Evolutionary conservation across 2,113 vertebrate genomes (phyloP).

Genomic region (Leucoraja erinaceus): DNA sequence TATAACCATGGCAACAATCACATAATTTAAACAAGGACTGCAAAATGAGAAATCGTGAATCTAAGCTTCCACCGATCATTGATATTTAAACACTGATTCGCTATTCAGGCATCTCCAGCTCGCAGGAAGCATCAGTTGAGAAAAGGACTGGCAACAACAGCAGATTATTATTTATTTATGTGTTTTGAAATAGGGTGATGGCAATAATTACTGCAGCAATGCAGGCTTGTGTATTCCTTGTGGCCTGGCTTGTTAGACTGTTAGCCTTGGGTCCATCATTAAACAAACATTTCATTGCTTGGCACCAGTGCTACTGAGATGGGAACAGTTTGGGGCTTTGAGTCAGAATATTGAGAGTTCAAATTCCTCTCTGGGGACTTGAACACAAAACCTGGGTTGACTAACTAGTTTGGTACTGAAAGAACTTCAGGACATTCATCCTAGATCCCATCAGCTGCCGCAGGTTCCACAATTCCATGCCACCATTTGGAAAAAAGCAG

Average conservation of each 20-base stretch:
- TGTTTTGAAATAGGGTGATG: neutral
- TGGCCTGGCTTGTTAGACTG: neutral
- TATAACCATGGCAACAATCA: slow-evolving; percentile 1
- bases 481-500: neutral
- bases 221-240: neutral
- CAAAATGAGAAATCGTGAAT: neutral
- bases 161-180: neutral
- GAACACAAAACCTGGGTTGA: neutral
- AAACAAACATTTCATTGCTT: neutral
- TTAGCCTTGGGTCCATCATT: neutral
- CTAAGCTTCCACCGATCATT: neutral
- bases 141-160: neutral
- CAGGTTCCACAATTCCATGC: neutral
- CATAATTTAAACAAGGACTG: neutral
- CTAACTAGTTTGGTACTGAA: neutral
- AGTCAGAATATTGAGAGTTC: neutral
- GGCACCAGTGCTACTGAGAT: neutral
- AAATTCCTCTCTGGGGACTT: neutral
- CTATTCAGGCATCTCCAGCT: neutral
- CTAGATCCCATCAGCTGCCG: neutral
- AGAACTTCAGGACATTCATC: neutral
- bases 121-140: neutral
- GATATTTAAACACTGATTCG: neutral
- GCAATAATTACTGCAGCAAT: neutral
- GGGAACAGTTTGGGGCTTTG: neutral